Base-by-base conservation (phyloP, 1,140 invertebrate species). In the Eriocheir sinensis region DNA sequence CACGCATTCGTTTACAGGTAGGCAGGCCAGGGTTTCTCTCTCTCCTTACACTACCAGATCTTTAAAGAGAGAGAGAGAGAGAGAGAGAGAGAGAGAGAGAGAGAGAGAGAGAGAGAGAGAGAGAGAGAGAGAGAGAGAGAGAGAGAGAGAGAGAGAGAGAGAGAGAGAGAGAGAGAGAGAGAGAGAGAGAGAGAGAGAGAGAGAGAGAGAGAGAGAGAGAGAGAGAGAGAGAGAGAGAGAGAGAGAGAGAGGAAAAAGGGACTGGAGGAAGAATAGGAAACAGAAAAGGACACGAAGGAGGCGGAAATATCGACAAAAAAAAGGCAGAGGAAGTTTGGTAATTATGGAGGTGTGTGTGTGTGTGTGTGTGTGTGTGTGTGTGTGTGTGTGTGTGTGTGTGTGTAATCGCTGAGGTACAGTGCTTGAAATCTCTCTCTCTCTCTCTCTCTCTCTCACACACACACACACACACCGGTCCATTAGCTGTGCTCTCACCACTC, bases 21-120 rank as follows among this genome's bases (percentile, higher is more conserved):
- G 60, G 21, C 12, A 72, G 21, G 60, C 36, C 81, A 36, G 8
- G 9, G 32, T 27, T 40, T 27, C 21, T 83, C 32, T 95, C 17
- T 40, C 8, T 12, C 81, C 21, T 34, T 27, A 40, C 9, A 8
- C 21, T 83, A 17, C 3, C 6, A 96, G 98, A 97, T 96, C 99
- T 98, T 97, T 98, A 99, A 38, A 98, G 98, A 72, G 12, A 72
- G 53, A 27, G 27, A 27, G 12, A 72, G 53, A 72, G 27, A 72
- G 12, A 27, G 27, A 72, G 53, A 12, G 12, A 12, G 12, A 27
- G 53, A 72, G 12, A 12, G 12, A 72, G 53, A 72, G 53, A 12
- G 36, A 40, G 81, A 15, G 81, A 85, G 81, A 34, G 81, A 85
- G 81, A 81, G 81, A 85, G 32, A 6, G 81, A 85, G 32, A 85